Conservation (phyloP, 2,113 vertebrate species). For the Rhadina sibilatrix region DNA sequence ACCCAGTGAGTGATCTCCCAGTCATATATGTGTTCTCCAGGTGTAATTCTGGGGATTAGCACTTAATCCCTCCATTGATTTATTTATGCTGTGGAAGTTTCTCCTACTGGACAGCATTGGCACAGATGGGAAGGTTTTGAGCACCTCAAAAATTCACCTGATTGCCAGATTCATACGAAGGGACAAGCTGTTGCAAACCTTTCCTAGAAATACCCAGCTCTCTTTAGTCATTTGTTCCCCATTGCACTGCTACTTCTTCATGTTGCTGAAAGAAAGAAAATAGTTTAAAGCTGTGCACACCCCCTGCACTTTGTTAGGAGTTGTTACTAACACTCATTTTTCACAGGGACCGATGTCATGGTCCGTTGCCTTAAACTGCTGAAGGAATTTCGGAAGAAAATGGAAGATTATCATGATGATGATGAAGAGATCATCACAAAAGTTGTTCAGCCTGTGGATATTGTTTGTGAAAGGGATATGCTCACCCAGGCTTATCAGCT, state of each 20-base stretch:
- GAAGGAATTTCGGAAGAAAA: slow-evolving; percentile 84
- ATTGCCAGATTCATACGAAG: neutral
- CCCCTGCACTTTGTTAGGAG: neutral
- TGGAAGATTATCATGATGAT: slow-evolving; percentile 78
- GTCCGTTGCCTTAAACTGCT: slow-evolving; percentile 87
- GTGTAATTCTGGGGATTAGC: neutral
- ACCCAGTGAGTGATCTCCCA: neutral
- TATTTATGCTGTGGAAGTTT: neutral
- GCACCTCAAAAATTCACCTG: neutral
- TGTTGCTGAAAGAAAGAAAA: neutral
- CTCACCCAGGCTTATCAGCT: slow-evolving; percentile 90
- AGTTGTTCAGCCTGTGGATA: slow-evolving; percentile 71
- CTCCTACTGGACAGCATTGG: neutral
- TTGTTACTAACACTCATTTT: neutral
- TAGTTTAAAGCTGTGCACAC: fast-evolving
- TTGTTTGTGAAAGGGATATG: slow-evolving; percentile 86
- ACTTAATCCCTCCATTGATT: neutral
- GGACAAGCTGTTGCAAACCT: neutral
- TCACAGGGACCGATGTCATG: slow-evolving; percentile 82
- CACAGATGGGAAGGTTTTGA: neutral
- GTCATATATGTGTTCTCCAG: neutral
- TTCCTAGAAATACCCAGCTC: neutral
- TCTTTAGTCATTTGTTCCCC: neutral
- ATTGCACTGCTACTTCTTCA: neutral
- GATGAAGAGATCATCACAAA: slow-evolving; percentile 81